Conservation (phyloP, 2,888 invertebrate genomes). For the Scaptomyza flava region DNA sequence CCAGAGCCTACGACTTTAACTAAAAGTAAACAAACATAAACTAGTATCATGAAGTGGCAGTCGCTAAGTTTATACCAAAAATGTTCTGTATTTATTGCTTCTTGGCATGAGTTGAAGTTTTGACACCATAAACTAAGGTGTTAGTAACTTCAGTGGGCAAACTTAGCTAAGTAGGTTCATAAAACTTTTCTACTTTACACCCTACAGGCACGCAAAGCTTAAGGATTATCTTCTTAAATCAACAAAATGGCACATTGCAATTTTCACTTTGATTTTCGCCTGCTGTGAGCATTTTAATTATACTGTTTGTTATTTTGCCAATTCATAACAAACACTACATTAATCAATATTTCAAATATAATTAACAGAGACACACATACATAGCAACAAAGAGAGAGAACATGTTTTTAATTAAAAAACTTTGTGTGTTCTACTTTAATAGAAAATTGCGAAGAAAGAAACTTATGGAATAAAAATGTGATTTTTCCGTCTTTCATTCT, state of each 20-base stretch:
- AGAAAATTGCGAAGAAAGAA: not conserved
- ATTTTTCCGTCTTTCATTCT: not conserved
- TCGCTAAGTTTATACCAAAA: conserved; percentile 19
- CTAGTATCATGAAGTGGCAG: conserved; percentile 29
- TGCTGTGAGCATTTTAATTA: not conserved
- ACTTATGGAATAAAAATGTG: not conserved
- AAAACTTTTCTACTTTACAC: not conserved
- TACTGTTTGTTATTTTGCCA: not conserved
- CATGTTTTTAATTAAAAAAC: conserved; percentile 36
- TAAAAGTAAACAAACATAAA: conserved; percentile 9
- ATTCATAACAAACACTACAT: not conserved
- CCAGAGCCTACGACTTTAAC: not conserved
- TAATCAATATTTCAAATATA: not conserved
- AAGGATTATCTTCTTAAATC: conserved; percentile 1
- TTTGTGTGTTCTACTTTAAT: conserved; percentile 2
- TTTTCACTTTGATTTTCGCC: not conserved
- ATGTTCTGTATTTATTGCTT: conserved; percentile 24
- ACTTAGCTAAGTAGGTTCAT: not conserved
- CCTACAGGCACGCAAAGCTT: not conserved
- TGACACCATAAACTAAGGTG: conserved; percentile 15
- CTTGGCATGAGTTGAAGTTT: conserved; percentile 38
- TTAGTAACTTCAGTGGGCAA: not conserved
- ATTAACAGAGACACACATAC: not conserved
- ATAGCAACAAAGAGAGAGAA: not conserved
- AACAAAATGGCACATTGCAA: not conserved